Percentiles rank a stretch among this genome's conserved stretches.
These are phyloP conservation scores for Labeo calbasu DNA, from an alignment of 2,797 vertebrate genomes.

Conservation along the genomic window DNA sequence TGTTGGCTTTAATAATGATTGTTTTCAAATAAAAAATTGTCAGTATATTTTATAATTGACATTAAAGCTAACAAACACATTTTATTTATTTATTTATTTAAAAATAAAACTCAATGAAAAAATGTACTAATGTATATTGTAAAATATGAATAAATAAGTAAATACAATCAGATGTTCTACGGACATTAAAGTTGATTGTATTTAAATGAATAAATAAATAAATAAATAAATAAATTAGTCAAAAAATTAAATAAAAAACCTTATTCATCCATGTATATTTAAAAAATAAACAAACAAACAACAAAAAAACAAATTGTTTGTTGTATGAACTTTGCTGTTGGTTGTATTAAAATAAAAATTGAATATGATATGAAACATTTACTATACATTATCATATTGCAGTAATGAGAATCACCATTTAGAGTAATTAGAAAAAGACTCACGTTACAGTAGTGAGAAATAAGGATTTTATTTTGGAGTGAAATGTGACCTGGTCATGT, in stretches of 20 bases:
- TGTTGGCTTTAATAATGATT: too few species aligned
- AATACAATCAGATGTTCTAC: background rate
- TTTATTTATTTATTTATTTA: too few species aligned
- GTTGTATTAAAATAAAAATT: background rate
- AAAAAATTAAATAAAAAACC: too few species aligned
- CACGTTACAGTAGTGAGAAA: background rate
- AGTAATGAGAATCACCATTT: background rate
- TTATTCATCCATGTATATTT: background rate
- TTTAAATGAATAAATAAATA: background rate
- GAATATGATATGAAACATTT: background rate
- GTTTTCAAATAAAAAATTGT: too few species aligned
- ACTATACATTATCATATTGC: background rate
- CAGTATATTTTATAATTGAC: too few species aligned
- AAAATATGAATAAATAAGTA: too few species aligned
- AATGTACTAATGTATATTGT: too few species aligned
- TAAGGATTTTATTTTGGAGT: background rate
- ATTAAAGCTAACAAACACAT: too few species aligned
- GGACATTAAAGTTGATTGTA: background rate
- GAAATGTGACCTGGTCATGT: background rate
- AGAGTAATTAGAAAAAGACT: too few species aligned
- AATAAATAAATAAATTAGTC: too few species aligned
- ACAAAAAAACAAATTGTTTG: background rate
- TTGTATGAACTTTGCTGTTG: background rate
- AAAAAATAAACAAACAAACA: too few species aligned
- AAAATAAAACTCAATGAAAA: too few species aligned